Evolutionary conservation across 2,888 invertebrate species (phyloP).

Genomic region (Drosophila subquinaria): DNA sequence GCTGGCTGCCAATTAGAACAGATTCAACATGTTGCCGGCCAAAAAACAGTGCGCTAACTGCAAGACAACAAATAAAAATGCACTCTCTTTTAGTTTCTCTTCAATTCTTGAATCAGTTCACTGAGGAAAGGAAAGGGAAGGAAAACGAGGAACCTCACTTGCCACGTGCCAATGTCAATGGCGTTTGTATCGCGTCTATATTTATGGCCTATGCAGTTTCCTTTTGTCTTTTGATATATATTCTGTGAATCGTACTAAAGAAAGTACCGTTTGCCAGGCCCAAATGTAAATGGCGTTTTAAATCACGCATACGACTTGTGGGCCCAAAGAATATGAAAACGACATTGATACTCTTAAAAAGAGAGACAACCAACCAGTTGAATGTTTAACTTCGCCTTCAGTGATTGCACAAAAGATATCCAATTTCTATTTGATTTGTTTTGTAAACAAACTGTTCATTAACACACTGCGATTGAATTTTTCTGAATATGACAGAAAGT

Average conservation of each 20-base stretch:
- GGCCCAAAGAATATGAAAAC: neutral
- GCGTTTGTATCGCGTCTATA: conserved; percentile 7
- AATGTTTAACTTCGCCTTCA: neutral
- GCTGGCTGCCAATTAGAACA: conserved; percentile 60
- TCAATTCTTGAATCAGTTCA: neutral
- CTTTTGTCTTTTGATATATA: neutral
- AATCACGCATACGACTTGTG: conserved; percentile 55
- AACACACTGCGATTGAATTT: neutral
- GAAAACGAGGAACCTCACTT: neutral
- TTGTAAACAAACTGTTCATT: neutral
- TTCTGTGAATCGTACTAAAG: conserved; percentile 20
- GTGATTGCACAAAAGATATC: neutral
- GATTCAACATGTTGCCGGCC: conserved; percentile 59
- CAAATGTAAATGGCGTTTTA: conserved; percentile 43
- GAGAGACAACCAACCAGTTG: neutral
- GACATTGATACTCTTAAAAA: neutral
- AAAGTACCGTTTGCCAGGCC: conserved; percentile 17
- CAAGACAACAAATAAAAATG: conserved; percentile 42
- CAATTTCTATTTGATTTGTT: neutral
- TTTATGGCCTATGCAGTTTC: conserved; percentile 9
- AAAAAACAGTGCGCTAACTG: conserved; percentile 44
- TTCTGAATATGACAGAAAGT: neutral
- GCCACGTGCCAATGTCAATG: conserved; percentile 52
- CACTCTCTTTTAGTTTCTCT: conserved; percentile 27
- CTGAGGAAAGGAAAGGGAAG: neutral